Evolutionary conservation across 2,113 vertebrate species (phyloP).

Genomic region (Probosciger aterrimus): DNA sequence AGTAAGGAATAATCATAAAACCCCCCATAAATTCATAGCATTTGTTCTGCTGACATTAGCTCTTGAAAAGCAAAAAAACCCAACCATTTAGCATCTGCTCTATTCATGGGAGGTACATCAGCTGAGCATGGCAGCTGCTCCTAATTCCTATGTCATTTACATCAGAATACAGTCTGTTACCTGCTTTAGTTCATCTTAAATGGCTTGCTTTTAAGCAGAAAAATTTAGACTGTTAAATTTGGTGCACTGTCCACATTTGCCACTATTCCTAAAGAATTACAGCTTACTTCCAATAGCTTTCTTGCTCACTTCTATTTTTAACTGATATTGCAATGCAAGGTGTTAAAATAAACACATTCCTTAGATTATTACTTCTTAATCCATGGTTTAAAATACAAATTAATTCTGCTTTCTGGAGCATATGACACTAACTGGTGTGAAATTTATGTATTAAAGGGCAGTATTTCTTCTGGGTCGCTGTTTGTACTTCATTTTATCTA

Average conservation of each 20-base stretch:
- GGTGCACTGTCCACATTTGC: background rate
- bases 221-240: background rate
- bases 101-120: constrained; percentile 19
- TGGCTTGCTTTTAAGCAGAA: background rate
- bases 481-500: background rate
- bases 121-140: constrained; percentile 42
- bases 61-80: constrained; percentile 2
- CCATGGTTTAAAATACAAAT: background rate
- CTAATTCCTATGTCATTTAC: constrained; percentile 8
- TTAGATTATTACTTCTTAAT: background rate
- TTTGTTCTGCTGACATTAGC: background rate
- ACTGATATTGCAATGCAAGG: background rate
- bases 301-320: background rate
- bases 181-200: background rate
- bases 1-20: background rate
- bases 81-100: constrained; percentile 35
- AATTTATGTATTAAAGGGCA: background rate
- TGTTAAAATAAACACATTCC: background rate
- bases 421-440: background rate
- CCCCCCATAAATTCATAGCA: background rate
- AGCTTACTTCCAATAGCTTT: background rate
- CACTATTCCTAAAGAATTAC: background rate
- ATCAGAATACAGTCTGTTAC: constrained; percentile 3
- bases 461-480: background rate
- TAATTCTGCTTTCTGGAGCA: constrained; percentile 9